Percentiles rank a stretch among this genome's conserved stretches.
Evolutionary conservation across 2,113 vertebrate genomes (phyloP).

Genomic region (Cavia aperea): DNA sequence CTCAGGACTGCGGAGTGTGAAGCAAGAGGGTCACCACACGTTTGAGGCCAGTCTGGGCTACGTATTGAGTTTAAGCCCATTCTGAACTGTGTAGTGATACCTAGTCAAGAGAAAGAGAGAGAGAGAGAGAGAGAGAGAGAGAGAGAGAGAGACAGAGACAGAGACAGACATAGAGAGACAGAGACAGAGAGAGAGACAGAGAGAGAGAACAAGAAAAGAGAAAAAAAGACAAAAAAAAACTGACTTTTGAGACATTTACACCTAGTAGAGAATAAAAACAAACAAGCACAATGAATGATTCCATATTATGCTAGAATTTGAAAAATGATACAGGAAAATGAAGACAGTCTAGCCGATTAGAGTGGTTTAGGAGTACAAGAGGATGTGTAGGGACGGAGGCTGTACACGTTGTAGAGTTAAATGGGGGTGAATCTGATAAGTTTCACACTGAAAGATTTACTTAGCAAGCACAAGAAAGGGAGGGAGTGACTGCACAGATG

Average conservation of each 20-base stretch:
- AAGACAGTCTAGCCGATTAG: neutral
- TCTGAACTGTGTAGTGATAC: neutral
- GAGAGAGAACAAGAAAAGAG: neutral
- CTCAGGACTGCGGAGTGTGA: neutral
- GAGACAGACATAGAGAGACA: too few species aligned
- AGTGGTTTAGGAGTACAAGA: neutral
- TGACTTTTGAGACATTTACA: neutral
- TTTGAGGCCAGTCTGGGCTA: neutral
- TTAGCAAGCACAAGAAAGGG: neutral
- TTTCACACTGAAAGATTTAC: neutral
- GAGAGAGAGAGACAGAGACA: too few species aligned
- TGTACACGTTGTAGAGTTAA: neutral
- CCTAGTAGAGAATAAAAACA: neutral
- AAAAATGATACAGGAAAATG: neutral
- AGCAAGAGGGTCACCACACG: neutral
- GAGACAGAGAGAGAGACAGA: too few species aligned
- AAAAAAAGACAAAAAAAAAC: neutral
- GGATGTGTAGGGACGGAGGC: fast-evolving
- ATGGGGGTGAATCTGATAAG: neutral
- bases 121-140: fast-evolving
- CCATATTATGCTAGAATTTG: neutral
- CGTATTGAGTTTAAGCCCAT: neutral
- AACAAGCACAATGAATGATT: neutral
- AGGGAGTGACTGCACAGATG: neutral
- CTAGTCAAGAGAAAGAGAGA: neutral